Base-by-base conservation (phyloP, 2,888 invertebrate species). In the Sphecodes monilicornis region DNA sequence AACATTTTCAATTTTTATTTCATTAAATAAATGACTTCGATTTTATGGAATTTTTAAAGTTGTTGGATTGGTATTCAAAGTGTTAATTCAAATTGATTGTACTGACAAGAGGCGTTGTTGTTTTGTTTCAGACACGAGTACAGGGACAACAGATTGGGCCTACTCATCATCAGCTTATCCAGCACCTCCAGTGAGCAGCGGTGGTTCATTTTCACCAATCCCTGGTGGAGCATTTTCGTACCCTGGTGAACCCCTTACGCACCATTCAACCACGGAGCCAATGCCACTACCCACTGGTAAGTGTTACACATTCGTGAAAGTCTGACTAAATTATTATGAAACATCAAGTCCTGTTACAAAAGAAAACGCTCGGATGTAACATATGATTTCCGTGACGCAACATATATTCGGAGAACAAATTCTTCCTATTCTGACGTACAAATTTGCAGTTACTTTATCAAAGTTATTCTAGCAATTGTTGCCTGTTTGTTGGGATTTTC, bases 221-320 rank as follows among this genome's bases (percentile, higher is more conserved):
- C 94, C 94, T 75, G 94, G 93, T 46, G 94, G 94, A 64, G 94
- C 94, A 50, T 95, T 94, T 88, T 94, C 94, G 46, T 94, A 95
- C 86, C 94, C 94, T n/a, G 94, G 94, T 6, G 94, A 95, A 89
- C 92, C 94, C 16, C 90, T 95, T 57, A 91, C 94, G 57, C 94
- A 95, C 90, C 94, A 95, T 88, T 93, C 94, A n/a, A 94, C 93
- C 84, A 94, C 94, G 72, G 94, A 95, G 82, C 94, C 94, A 4
- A 94, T 94, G 81, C 93, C 94, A 83, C 89, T 95, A 84, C 92
- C 94, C 76, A 89, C 93, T 79, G 94, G 94, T 94, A 90, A 87
- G 85, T 11, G 26, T 46, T 18, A 18, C 18, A 26, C 50, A 54
- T n/a, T 18, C 22, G 3, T 11, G 70, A 29, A 41, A 57, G 8